Conservation (phyloP, 1,140 invertebrate genomes). For the Phenacoccus solenopsis region DNA sequence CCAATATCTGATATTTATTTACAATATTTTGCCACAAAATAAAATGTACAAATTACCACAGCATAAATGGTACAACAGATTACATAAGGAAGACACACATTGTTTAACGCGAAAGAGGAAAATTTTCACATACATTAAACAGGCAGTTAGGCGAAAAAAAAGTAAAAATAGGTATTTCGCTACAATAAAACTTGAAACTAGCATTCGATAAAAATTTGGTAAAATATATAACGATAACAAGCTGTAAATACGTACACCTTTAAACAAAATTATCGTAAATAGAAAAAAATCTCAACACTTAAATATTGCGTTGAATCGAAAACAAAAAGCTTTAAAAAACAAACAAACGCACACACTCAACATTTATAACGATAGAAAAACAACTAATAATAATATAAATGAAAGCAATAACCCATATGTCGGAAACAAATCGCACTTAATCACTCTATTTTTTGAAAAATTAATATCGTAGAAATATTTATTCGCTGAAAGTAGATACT, state of each 20-base stretch:
- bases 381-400: no score
- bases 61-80: neutral
- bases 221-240: neutral
- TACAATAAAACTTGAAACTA: neutral
- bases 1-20: neutral
- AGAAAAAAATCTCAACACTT: no score
- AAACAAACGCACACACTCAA: no score
- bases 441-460: no score
- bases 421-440: no score
- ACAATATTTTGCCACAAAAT: neutral
- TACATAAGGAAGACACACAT: constrained; percentile 1
- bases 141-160: neutral
- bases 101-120: neutral
- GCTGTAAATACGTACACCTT: neutral
- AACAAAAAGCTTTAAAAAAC: no score
- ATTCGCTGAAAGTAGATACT: no score
- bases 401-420: no score
- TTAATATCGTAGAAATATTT: no score
- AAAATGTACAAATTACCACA: neutral
- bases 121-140: neutral
- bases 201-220: neutral
- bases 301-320: no score
- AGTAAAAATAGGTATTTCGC: neutral
- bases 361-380: no score
- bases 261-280: no score